These are phyloP conservation scores for Calameuta idolon DNA, from an alignment of 2,888 invertebrate species.

Conservation along the genomic window DNA sequence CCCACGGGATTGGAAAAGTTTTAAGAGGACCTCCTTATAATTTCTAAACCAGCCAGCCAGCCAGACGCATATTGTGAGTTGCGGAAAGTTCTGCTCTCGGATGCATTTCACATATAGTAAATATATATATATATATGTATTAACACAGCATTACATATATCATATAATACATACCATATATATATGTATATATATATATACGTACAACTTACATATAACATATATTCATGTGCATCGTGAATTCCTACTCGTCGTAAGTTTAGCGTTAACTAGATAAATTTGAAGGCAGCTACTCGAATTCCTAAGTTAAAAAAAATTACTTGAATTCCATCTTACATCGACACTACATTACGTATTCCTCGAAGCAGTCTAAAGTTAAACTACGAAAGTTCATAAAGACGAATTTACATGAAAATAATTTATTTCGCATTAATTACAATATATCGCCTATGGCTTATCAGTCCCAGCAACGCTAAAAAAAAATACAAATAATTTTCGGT, in stretches of 20 bases:
- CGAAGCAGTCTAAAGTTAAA: not conserved
- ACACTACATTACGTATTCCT: not conserved
- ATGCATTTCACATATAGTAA: not conserved
- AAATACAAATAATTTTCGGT: not conserved
- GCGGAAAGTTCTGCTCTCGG: not conserved
- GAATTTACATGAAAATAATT: not conserved
- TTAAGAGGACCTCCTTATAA: slow-evolving; percentile 2
- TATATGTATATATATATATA: not conserved
- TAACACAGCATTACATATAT: no score
- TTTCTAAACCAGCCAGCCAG: not conserved
- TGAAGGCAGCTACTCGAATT: not conserved
- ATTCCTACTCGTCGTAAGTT: not conserved
- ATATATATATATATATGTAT: no score
- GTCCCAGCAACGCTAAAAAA: not conserved
- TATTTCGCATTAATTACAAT: not conserved
- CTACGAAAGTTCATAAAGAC: not conserved
- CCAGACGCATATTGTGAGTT: not conserved
- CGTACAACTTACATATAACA: not conserved
- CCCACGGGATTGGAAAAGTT: slow-evolving; percentile 9
- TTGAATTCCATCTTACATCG: not conserved
- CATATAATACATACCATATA: no score
- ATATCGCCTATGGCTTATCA: not conserved
- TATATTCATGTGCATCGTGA: not conserved
- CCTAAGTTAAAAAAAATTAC: not conserved
- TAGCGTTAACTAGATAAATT: not conserved